These are phyloP conservation scores for Trypoxylus dichotomus DNA, from an alignment of 1,140 invertebrate genomes.

Conservation along the genomic window DNA sequence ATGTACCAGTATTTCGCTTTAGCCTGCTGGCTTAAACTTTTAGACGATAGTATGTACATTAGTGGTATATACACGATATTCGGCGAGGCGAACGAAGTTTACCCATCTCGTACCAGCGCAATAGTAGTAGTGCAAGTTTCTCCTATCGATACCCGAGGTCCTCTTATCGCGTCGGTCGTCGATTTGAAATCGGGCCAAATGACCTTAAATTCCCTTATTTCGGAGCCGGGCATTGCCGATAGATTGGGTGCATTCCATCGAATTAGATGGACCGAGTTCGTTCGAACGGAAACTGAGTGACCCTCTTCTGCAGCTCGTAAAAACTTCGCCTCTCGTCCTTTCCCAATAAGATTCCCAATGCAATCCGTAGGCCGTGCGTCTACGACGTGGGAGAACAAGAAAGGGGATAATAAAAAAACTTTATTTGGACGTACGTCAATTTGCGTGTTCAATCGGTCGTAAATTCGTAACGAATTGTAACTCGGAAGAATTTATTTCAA, in stretches of 20 bases:
- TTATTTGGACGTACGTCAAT: constrained; percentile 20
- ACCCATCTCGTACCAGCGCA: background rate
- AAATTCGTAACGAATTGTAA: constrained; percentile 18
- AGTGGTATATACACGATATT: background rate
- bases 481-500: constrained; percentile 21
- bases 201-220: constrained; percentile 12
- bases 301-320: constrained; percentile 18
- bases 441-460: constrained; percentile 21
- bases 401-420: constrained; percentile 5
- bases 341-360: background rate
- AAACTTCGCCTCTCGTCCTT: background rate
- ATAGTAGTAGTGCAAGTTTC: background rate
- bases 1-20: too few species aligned
- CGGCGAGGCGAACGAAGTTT: background rate
- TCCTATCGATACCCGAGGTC: background rate
- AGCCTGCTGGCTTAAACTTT: too few species aligned
- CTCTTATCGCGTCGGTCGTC: background rate
- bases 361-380: background rate
- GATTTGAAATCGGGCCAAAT: constrained; percentile 13
- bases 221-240: background rate
- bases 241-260: constrained; percentile 24
- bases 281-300: constrained; percentile 18
- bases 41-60: too few species aligned
- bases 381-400: background rate
- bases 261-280: background rate